phyloP scores from a whole-genome alignment of 2,888 invertebrate genomes.

The Neoitamus cyanurus region DNA sequence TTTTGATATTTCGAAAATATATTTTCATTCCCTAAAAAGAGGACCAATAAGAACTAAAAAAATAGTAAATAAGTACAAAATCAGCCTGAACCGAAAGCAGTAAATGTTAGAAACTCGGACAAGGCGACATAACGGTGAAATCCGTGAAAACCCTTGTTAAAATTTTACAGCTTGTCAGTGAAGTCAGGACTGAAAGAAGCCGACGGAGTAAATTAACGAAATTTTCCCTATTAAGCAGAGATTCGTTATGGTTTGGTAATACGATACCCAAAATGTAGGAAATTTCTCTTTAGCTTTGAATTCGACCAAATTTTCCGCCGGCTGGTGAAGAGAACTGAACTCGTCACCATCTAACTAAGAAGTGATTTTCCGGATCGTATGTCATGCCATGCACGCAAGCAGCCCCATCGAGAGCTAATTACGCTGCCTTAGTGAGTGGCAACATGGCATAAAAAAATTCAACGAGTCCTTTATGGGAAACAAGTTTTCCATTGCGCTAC shows the following conservation, averaged over 20 bases:
- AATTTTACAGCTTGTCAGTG: constrained; percentile 53
- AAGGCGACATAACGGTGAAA: neutral
- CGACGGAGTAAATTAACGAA: neutral
- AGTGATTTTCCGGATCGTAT: constrained; percentile 29
- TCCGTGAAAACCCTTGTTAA: constrained; percentile 49
- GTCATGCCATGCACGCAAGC: neutral
- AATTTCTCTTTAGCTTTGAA: neutral
- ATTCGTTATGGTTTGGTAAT: constrained; percentile 20
- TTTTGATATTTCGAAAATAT: neutral
- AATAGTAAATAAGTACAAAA: no score
- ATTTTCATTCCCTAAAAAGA: no score
- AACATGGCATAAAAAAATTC: neutral
- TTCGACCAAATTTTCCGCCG: constrained; percentile 1
- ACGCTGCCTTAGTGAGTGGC: constrained; percentile 17
- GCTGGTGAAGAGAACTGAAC: neutral
- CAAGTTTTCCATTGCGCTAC: neutral
- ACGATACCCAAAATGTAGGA: constrained; percentile 11
- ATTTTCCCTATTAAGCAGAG: neutral
- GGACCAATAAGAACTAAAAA: no score
- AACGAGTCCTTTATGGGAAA: constrained; percentile 15
- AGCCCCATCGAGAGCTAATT: neutral
- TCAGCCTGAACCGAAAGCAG: neutral
- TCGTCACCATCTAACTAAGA: neutral
- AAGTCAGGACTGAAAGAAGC: neutral
- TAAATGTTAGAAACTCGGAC: neutral